These are phyloP conservation scores for Limnephilus lunatus DNA, from an alignment of 2,888 invertebrate genomes.

Conservation along the genomic window DNA sequence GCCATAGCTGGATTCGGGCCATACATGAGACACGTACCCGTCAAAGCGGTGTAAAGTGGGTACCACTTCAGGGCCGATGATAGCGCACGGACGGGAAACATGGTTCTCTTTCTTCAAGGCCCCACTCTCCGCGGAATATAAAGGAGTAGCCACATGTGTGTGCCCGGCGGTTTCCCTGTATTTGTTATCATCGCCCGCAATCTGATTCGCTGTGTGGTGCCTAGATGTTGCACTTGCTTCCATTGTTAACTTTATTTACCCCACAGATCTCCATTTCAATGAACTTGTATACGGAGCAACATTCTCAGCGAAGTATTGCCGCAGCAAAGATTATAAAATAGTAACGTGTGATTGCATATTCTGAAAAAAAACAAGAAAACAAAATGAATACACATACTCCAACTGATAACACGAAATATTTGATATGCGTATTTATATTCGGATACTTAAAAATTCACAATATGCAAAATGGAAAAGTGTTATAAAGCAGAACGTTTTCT, in stretches of 20 bases:
- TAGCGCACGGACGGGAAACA: conserved; percentile 73
- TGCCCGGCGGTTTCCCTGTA: conserved; percentile 38
- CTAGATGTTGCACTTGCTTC: conserved; percentile 40
- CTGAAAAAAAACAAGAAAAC: conserved; percentile 37
- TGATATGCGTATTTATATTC: not conserved
- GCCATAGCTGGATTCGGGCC: conserved; percentile 69
- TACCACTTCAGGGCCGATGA: conserved; percentile 75
- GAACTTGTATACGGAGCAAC: conserved; percentile 20
- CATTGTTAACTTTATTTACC: conserved; percentile 42
- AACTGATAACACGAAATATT: not conserved
- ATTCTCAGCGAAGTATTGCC: conserved; percentile 12
- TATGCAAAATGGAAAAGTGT: not conserved
- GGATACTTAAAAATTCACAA: not conserved
- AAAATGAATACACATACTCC: not conserved
- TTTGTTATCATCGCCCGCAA: conserved; percentile 42
- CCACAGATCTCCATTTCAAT: conserved; percentile 61
- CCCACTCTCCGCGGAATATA: conserved; percentile 30
- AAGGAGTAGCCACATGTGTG: not conserved
- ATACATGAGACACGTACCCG: conserved; percentile 70
- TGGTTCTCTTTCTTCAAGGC: conserved; percentile 43
- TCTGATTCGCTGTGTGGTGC: conserved; percentile 29
- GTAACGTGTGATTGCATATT: not conserved
- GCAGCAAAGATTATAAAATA: not conserved
- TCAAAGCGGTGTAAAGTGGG: conserved; percentile 71
- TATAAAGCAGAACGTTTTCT: not conserved